phyloP scores from a whole-genome alignment of 2,113 vertebrate species.

The Oncorhynchus kisutch region DNA sequence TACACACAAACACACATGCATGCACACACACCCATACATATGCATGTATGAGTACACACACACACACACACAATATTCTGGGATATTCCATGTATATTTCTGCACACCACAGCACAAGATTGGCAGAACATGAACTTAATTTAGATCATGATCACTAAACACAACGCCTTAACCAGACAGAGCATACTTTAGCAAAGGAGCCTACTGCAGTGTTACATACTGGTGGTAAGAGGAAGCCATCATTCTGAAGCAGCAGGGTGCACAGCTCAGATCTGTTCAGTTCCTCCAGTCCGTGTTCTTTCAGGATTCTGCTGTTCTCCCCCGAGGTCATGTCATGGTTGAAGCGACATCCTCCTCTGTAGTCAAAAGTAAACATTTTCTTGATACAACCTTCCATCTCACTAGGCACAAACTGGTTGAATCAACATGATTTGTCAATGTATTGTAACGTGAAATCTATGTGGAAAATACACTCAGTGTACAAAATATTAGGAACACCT shows the following conservation, averaged over 20 bases:
- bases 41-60: no score
- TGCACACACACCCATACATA: no score
- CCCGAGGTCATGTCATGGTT: conserved; percentile 53
- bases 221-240: conserved; percentile 55
- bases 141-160: neutral
- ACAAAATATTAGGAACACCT: no score
- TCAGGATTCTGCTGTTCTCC: conserved; percentile 45
- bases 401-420: no score
- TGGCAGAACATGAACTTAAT: neutral
- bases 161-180: neutral
- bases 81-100: no score
- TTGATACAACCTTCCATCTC: no score
- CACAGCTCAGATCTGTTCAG: conserved; percentile 61
- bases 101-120: no score
- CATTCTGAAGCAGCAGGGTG: conserved; percentile 67
- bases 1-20: no score
- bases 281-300: conserved; percentile 32
- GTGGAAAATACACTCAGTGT: no score
- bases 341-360: conserved; percentile 58
- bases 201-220: conserved; percentile 42
- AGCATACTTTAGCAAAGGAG: neutral
- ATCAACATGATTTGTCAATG: no score
- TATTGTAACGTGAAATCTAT: no score
- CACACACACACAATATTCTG: no score
- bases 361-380: neutral